phyloP scores from a whole-genome alignment of 1,140 invertebrate genomes.

The Polypedilum pembai region DNA sequence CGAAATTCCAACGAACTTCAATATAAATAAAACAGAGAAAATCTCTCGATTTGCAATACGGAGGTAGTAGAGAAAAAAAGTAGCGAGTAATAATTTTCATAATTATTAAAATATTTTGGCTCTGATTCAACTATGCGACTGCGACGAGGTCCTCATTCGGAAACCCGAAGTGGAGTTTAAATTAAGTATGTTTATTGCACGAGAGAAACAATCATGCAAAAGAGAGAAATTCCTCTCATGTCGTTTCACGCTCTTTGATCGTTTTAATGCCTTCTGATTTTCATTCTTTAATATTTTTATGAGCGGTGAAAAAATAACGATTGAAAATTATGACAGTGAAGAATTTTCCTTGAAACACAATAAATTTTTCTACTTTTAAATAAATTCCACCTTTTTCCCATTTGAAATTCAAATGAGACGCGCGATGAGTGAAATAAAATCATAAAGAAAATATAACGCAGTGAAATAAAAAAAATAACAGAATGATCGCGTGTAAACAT shows the following conservation, averaged over 20 bases:
- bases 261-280: not conserved
- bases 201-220: conserved; percentile 7
- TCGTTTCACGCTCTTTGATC: not conserved
- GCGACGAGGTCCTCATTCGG: not conserved
- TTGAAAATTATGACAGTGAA: conserved; percentile 1
- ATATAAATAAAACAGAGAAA: not conserved
- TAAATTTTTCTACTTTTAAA: not conserved
- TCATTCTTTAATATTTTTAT: not conserved
- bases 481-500: not conserved
- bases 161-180: not conserved
- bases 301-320: not conserved
- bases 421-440: no score
- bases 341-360: not conserved
- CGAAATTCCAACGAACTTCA: not conserved
- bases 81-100: conserved; percentile 25
- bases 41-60: not conserved
- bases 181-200: not conserved
- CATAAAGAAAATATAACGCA: no score
- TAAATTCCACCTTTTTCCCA: not conserved
- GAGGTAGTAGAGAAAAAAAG: not conserved
- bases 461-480: not conserved
- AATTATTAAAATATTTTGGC: conserved; percentile 28
- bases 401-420: no score
- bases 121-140: not conserved
- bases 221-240: not conserved